Conservation (phyloP, 1,140 invertebrate genomes). For the Aphis gossypii region DNA sequence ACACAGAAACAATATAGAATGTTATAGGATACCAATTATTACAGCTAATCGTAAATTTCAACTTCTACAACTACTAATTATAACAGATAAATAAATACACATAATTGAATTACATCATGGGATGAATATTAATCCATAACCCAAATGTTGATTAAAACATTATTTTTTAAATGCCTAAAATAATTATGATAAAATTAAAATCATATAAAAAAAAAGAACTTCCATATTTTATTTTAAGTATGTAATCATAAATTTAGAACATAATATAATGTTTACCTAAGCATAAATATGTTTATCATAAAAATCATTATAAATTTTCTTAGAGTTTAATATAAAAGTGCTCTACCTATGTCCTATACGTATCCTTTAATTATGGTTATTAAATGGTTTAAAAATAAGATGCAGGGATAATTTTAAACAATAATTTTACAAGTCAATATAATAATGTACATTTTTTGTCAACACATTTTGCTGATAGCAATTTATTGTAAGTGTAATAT, state of each 20-base stretch:
- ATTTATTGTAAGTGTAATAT: background rate
- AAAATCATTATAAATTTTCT: background rate
- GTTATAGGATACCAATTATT: background rate
- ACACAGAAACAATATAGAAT: background rate
- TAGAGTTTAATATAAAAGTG: too few species aligned
- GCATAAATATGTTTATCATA: too few species aligned
- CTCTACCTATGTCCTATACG: background rate
- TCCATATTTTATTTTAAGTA: background rate
- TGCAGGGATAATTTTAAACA: background rate
- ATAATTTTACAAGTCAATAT: background rate
- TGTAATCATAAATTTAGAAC: background rate
- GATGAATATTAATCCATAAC: background rate
- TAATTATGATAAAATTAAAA: background rate
- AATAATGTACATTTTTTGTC: background rate
- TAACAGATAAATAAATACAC: background rate
- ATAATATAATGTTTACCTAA: background rate
- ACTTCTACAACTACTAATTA: background rate
- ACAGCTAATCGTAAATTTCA: background rate
- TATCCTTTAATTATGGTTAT: background rate
- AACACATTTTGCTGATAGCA: background rate
- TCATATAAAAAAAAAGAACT: background rate
- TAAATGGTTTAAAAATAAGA: background rate
- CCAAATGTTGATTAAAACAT: background rate
- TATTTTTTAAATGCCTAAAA: background rate
- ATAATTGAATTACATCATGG: background rate